These are phyloP conservation scores for Drosophila merina DNA, from an alignment of 2,888 invertebrate genomes.

Conservation along the genomic window DNA sequence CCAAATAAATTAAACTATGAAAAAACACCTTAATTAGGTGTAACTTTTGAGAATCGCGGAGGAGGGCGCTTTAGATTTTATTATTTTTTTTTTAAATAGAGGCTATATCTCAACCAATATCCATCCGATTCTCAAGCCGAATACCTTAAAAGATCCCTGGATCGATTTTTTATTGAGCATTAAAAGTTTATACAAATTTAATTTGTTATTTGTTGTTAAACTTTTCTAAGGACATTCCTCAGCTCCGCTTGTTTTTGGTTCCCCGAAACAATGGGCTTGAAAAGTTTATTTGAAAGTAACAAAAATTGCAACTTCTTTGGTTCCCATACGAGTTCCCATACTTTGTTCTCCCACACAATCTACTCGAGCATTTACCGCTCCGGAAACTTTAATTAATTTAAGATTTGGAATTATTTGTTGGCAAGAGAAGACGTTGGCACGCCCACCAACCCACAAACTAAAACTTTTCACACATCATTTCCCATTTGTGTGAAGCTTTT, in stretches of 20 bases:
- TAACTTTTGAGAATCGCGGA: too few relatives aligned
- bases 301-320: neutral
- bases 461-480: constrained; percentile 21
- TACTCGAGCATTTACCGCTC: constrained; percentile 18
- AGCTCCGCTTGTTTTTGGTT: too few relatives aligned
- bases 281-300: neutral
- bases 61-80: too few relatives aligned
- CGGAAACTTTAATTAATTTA: constrained; percentile 36
- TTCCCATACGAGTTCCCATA: constrained; percentile 14
- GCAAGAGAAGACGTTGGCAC: constrained; percentile 1
- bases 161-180: too few relatives aligned
- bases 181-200: too few relatives aligned
- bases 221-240: neutral
- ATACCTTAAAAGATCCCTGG: too few relatives aligned
- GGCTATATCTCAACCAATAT: too few relatives aligned
- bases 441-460: neutral
- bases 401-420: constrained; percentile 31
- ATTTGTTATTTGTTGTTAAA: too few relatives aligned
- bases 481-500: constrained; percentile 8
- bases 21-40: too few relatives aligned
- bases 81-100: too few relatives aligned
- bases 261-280: neutral
- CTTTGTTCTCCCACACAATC: constrained; percentile 7
- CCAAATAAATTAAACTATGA: too few relatives aligned
- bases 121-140: too few relatives aligned